Evolutionary conservation across 35 echinoderm and acorn worm species (phyloP), one percentile per base, ranked within the genome.

Genomic region (Stichopus chloronotus): DNA sequence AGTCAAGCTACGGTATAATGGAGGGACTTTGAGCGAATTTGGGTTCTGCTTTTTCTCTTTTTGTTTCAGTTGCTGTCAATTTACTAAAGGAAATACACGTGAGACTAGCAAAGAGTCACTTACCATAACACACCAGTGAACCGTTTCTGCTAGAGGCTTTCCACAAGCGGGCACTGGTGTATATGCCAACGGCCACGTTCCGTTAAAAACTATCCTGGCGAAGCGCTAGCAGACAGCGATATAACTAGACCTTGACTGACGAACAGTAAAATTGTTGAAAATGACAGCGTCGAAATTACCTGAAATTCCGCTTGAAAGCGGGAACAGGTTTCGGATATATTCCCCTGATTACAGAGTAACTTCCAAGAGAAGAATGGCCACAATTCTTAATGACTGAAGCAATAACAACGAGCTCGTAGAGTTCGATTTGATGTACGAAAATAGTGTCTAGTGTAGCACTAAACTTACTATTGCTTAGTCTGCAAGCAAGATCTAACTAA

Each of bases 61-160:
- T 61, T n/a, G n/a, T 61, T 61, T 61, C 8, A 61, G 59, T 61
- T 61, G 14, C 59, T 14, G 14, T 61, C 59, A 74, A 20, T 20
- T 20, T 20, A 16, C 69, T 7, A 20, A 74, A 74, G 7, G 22
- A 74, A 19, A 74, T 74, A n/a, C 69, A 74, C 69, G 69, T 74
- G 69, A 20, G 69, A 74, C 69, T 16, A 43, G 59, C 19, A 74
- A 74, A 74, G 22, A 74, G 69, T 74, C 69, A 58, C 82, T 85
- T 58, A 85, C 82, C 82, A 85, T 85, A 85, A 85, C 82, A 85
- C 17, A 20, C 82, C 25, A 58, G 57, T 85, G 82, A 58, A 85
- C 55, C 82, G 57, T 58, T 57, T 85, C 82, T 85, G 82, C 82
- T 85, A 53, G 22, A 58, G 55, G 82, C 82, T n/a, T 85, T 58